Percentiles rank a stretch among this genome's conserved stretches.
Evolutionary conservation across 2,113 vertebrate species (phyloP).

Genomic region (Myrmecobius fasciatus): DNA sequence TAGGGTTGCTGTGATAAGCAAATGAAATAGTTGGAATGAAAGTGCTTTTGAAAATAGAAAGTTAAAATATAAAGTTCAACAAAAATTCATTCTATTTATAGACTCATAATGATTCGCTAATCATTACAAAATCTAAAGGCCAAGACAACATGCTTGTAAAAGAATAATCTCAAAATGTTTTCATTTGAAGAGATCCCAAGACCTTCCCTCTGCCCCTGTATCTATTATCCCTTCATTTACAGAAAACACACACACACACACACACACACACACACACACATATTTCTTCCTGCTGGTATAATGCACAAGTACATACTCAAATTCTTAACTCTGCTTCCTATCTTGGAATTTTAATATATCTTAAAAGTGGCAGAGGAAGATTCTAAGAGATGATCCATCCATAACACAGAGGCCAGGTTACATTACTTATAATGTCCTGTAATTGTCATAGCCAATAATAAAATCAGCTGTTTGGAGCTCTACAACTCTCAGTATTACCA

Average conservation of each 20-base stretch:
- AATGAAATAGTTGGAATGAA: slow-evolving; percentile 10
- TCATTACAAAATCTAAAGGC: neutral
- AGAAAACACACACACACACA: neutral
- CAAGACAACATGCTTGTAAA: neutral
- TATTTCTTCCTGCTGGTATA: neutral
- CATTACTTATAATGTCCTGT: neutral
- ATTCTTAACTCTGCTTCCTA: neutral
- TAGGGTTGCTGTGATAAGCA: neutral
- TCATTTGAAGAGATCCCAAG: neutral
- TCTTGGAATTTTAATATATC: neutral
- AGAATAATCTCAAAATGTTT: neutral
- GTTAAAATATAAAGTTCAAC: slow-evolving; percentile 8
- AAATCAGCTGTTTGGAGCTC: neutral
- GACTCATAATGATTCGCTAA: slow-evolving; percentile 20
- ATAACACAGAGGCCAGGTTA: neutral
- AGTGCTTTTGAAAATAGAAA: slow-evolving; percentile 40
- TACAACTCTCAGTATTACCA: neutral
- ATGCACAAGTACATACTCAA: neutral
- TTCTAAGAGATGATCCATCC: neutral
- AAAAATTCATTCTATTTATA: slow-evolving; percentile 28
- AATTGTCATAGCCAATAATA: neutral
- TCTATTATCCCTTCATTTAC: neutral
- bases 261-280: too few relatives aligned
- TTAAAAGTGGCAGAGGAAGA: neutral
- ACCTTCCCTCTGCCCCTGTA: neutral